Percentiles rank a stretch among this genome's conserved stretches.
phyloP scores from a whole-genome alignment of 2,797 vertebrate genomes.

The Schizopygopsis malacanthus region DNA sequence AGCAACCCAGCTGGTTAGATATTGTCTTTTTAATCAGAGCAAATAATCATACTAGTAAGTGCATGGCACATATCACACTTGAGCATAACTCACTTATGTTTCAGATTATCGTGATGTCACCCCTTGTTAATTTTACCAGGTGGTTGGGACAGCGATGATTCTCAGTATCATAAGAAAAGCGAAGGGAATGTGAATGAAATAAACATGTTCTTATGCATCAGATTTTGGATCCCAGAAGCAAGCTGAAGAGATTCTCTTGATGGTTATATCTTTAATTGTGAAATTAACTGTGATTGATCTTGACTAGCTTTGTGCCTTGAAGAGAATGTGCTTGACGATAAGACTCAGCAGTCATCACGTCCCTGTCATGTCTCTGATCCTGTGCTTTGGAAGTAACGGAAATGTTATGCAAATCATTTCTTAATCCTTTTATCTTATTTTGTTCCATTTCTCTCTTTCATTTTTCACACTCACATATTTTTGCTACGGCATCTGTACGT shows the following conservation, averaged over 20 bases:
- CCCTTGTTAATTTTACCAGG: background rate
- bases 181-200: constrained; percentile 13
- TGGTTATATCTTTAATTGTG: constrained; percentile 63
- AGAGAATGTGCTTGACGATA: constrained; percentile 70
- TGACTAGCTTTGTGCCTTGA: constrained; percentile 61
- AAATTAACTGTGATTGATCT: constrained; percentile 69
- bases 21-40: constrained; percentile 14
- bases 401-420: constrained; percentile 82
- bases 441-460: constrained; percentile 78
- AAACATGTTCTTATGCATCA: constrained; percentile 1
- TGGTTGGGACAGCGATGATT: background rate
- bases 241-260: constrained; percentile 33
- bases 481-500: constrained; percentile 63
- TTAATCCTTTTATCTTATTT: constrained; percentile 84
- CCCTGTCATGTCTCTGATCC: constrained; percentile 77
- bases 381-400: constrained; percentile 77
- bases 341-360: constrained; percentile 67
- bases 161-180: constrained; percentile 1
- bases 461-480: constrained; percentile 75
- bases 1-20: constrained; percentile 17
- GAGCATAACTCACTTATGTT: constrained; percentile 11
- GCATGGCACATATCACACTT: background rate
- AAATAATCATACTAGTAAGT: constrained; percentile 20
- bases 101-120: background rate
- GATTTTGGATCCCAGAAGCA: constrained; percentile 13